Evolutionary conservation across 2,888 invertebrate species (phyloP).

Genomic region (Eumacrocentrus americanus): DNA sequence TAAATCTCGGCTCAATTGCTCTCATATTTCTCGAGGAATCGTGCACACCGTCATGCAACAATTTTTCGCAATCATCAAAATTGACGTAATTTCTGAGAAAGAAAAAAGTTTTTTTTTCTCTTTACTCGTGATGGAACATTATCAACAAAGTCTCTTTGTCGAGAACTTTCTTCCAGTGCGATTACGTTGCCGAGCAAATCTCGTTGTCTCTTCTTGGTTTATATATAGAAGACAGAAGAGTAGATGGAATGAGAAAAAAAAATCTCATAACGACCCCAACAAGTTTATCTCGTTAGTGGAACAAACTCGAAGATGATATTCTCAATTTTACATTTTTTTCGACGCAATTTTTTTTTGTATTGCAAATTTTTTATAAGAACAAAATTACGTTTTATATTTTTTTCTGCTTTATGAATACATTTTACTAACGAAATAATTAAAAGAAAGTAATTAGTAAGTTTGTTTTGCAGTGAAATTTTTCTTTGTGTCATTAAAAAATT

Average conservation of each 20-base stretch:
- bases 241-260: background rate
- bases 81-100: too few relatives aligned
- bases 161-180: background rate
- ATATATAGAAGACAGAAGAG: background rate
- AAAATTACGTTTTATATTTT: too few relatives aligned
- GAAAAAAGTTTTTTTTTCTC: slow-evolving; percentile 19
- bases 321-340: background rate
- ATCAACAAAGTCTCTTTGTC: background rate
- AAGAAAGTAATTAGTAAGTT: too few relatives aligned
- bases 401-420: too few relatives aligned
- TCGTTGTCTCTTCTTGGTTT: background rate
- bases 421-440: too few relatives aligned
- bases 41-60: too few relatives aligned
- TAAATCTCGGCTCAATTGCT: too few relatives aligned
- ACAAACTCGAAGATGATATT: slow-evolving; percentile 17
- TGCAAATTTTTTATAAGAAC: slow-evolving; percentile 1
- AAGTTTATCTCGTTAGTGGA: slow-evolving; percentile 25
- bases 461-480: too few relatives aligned
- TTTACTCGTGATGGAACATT: background rate
- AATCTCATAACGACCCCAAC: slow-evolving; percentile 18
- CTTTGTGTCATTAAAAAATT: too few relatives aligned
- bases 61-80: too few relatives aligned
- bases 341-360: background rate
- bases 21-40: too few relatives aligned
- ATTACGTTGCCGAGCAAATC: slow-evolving; percentile 9